Evolutionary conservation across 2,113 vertebrate species (phyloP), one percentile per base, ranked within the genome.

Genomic region (Notechis scutatus): DNA sequence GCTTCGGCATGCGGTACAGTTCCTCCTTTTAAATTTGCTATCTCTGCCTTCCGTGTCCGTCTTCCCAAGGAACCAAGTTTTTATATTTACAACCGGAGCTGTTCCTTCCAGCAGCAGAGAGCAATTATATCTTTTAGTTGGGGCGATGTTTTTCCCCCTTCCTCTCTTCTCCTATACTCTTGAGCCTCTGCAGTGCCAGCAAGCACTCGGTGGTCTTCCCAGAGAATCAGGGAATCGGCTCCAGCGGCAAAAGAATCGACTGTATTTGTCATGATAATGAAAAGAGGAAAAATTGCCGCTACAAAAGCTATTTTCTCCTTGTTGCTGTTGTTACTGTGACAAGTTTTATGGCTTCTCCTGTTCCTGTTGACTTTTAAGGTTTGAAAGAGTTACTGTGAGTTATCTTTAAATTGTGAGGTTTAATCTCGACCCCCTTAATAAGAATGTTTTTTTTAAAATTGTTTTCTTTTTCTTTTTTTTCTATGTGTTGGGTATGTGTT

Each of bases 351-450:
- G 52, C 90, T 94, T 92, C 39, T 86, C 1, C 34, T 34, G 4
- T 81, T 59, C 11, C 89, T 94, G 9, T 85, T 92, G 47, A 85
- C 61, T 9, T 74, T 69, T 85, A 26, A 20, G 57, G 4, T 18
- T 34, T 93, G 14, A 89, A 91, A 95, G 56, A 9, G 12, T 89
- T 45, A 47, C 54, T 91, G 50, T 85, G 15, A 39, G 93, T 42
- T 89, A 91, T 64, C 91, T 95, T 86, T 85, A 39, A 57, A 92
- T 92, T 64, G 12, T 26, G 7, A 56, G 91, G 1, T 92, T 81
- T 96, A 93, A 95, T 57, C 56, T 95, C 57, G 74, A 91, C 94
- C 91, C 94, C 89, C 56, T 39, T 42, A 94, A 47, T 47, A 47
- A 47, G 47, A 0, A 42, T 21, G 74, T 81, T 45, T 45, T 45